Evolutionary conservation across 2,113 vertebrate genomes (phyloP).

Genomic region (Halichoerus grypus): DNA sequence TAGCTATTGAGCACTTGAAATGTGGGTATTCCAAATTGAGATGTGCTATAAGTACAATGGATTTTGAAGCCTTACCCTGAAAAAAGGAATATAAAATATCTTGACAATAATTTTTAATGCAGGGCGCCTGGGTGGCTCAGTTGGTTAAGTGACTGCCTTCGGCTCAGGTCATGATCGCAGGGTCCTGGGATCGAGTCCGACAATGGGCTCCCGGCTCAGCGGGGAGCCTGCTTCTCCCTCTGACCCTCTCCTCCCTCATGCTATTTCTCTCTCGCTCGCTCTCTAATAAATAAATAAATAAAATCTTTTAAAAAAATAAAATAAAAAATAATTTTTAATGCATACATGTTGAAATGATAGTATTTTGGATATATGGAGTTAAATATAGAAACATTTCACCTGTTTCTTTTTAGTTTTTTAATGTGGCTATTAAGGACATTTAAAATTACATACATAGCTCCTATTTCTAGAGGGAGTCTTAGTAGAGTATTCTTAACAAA

Average conservation of each 20-base stretch:
- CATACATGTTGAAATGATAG: neutral
- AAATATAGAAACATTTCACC: neutral
- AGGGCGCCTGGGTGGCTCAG: too few species aligned
- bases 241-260: too few species aligned
- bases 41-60: neutral
- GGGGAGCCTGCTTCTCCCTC: too few species aligned
- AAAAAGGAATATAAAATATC: neutral
- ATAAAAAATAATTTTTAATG: neutral
- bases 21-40: neutral
- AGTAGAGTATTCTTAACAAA: slow-evolving; percentile 3
- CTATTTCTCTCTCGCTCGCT: too few species aligned
- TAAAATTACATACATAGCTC: neutral
- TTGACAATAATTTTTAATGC: neutral
- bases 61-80: neutral
- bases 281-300: too few species aligned
- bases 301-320: too few species aligned
- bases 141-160: too few species aligned
- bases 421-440: neutral
- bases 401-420: neutral
- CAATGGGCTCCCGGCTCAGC: too few species aligned
- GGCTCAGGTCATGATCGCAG: too few species aligned
- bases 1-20: neutral
- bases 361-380: neutral
- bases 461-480: neutral
- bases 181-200: too few species aligned